Evolutionary conservation across 2,113 vertebrate genomes (phyloP), one percentile per base, ranked within the genome.

Genomic region (Cairina moschata): DNA sequence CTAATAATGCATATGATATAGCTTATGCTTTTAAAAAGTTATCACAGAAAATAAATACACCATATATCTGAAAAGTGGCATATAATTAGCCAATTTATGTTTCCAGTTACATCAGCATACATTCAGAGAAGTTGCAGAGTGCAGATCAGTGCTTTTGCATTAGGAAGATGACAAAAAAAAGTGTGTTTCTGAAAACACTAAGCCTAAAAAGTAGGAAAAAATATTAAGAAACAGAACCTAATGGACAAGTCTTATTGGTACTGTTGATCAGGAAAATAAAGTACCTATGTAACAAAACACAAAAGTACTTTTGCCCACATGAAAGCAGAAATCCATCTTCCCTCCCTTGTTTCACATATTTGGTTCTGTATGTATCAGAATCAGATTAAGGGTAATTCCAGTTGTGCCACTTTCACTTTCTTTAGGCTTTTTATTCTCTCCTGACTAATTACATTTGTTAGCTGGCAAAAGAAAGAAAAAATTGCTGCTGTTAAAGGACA

Each of bases 1-100:
- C 72, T 88, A 96, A 94, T 86, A 94, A 92, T 83, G 59, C 73
- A 91, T 86, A 75, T 72, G 72, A 67, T 38, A 56, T 1, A 58
- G 40, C 9, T 91, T 69, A 66, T 23, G 46, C 8, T 86, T 86
- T 76, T 22, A 48, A 40, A 23, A 67, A 83, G 25, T 85, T 74
- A 94, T 93, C 90, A 83, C 25, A 74, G 90, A 54, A 84, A 48
- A 90, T 46, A 77, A 91, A 54, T 13, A 36, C 18, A 60, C 28
- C 14, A 9, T 14, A 32, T 3, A 75, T 80, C 40, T 92, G 73
- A 76, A 34, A 88, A 75, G 20, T 16, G 48, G 55, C 50, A 77
- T n/a, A 34, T 36, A 55, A 74, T 32, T 17, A 36, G 34, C 42
- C 40, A 69, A 63, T 69, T 62, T 29, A n/a, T 13, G 25, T 38